These are phyloP conservation scores for Lepisosteus osseus DNA, from an alignment of 2,113 vertebrate species.

Conservation along the genomic window DNA sequence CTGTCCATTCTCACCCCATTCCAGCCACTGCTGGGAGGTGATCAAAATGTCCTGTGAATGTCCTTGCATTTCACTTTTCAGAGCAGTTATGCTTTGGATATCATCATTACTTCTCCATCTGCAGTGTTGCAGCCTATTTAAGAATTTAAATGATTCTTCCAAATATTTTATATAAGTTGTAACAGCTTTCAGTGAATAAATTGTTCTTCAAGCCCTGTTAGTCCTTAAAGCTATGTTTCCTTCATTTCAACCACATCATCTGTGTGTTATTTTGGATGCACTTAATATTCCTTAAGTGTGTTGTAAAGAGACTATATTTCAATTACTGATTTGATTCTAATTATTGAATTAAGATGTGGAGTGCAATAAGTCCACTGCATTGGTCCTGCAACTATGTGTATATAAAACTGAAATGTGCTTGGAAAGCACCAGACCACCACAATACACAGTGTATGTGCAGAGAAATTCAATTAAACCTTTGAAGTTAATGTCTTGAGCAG, in stretches of 20 bases:
- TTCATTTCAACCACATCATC: background rate
- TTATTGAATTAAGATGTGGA: conserved; percentile 37
- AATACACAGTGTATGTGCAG: conserved; percentile 44
- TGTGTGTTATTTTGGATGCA: background rate
- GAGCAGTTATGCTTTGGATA: too few relatives aligned
- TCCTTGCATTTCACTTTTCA: too few relatives aligned
- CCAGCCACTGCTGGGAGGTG: too few relatives aligned
- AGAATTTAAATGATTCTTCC: too few relatives aligned
- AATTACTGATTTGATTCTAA: conserved; percentile 21
- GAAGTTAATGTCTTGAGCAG: conserved; percentile 59
- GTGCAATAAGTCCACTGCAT: conserved; percentile 7
- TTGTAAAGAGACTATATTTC: background rate
- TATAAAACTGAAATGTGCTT: conserved; percentile 1
- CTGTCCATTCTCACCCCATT: too few relatives aligned
- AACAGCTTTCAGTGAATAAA: too few relatives aligned
- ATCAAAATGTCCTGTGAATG: too few relatives aligned
- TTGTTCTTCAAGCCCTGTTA: background rate
- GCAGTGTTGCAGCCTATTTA: too few relatives aligned
- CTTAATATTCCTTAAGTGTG: background rate
- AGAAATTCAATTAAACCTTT: conserved; percentile 14
- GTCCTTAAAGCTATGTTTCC: background rate
- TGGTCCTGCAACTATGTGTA: background rate
- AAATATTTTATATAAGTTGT: too few relatives aligned
- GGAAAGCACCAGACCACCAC: conserved; percentile 30
- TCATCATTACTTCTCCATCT: too few relatives aligned